phyloP scores from a whole-genome alignment of 23 tunicate genomes.

The Clavelina lepadiformis region DNA sequence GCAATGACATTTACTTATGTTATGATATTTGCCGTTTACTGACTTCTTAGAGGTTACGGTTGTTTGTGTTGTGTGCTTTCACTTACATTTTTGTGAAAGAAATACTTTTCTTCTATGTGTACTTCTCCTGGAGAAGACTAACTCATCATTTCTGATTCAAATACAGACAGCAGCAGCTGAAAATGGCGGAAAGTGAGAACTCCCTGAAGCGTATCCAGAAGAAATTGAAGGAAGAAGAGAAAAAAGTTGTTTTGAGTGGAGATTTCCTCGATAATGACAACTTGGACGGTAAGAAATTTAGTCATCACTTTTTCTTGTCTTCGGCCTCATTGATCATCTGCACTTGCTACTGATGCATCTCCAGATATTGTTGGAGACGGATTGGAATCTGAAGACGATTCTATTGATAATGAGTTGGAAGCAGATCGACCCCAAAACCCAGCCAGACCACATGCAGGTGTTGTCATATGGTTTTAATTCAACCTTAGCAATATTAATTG shows the following conservation, averaged over 20 bases:
- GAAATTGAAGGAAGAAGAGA: slow-evolving; percentile 75
- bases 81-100: no score
- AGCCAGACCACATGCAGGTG: slow-evolving; percentile 45
- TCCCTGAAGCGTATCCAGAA: slow-evolving; percentile 61
- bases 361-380: slow-evolving; percentile 13
- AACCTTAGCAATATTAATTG: no score
- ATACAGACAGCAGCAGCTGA: slow-evolving; percentile 37
- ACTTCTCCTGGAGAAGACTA: no score
- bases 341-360: background rate
- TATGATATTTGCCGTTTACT: no score
- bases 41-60: no score
- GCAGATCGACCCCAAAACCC: slow-evolving; percentile 41
- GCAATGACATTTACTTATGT: no score
- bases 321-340: background rate
- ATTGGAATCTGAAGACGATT: slow-evolving; percentile 18
- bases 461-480: background rate
- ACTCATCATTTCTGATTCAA: background rate
- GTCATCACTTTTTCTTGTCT: background rate
- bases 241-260: slow-evolving; percentile 35
- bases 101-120: no score
- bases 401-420: background rate
- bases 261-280: slow-evolving; percentile 33
- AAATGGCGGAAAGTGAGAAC: slow-evolving; percentile 63
- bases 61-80: no score
- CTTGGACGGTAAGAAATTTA: slow-evolving; percentile 12